Base-by-base conservation (phyloP, 2,797 vertebrate genomes). In the Coilia nasus region DNA sequence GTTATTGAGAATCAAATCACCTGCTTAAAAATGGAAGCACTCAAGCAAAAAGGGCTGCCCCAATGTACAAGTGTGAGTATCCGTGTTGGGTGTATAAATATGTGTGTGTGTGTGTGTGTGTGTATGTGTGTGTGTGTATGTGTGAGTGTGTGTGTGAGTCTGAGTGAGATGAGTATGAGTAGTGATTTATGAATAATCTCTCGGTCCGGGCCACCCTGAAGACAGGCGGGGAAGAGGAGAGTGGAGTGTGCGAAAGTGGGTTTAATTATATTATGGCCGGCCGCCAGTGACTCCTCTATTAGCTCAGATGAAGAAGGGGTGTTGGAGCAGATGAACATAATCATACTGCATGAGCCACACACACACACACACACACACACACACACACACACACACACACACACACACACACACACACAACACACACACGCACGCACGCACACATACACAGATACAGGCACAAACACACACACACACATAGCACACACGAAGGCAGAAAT, bases 381-480 rank as follows among this genome's bases (percentile, higher is more conserved):
- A 81, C 80, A 21, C 35, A 81, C 44, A 46, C 80, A 81, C 2
- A 46, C 80, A 81, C 35, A 81, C 80, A 46, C 80, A 81, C 6
- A 46, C 80, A 44, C 35, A 81, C 35, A 81, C 80, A 50, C 35
- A 1, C 80, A 81, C 80, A 50, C 80, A 46, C 80, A 81, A 41
- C 41, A 81, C 80, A 46, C 80, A n/a, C 80, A 81, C 28, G 60
- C 54, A 60, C 47, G 21, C 56, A 82, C 81, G n/a, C 81, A 60
- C 50, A 60, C 14, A 46, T 41, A 81, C 28, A 82, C 54, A 82
- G 23, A 35, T 15, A 82, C 56, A 41, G 50, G 41, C 50, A 60
- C 14, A 82, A n/a, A 57, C 50, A 56, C 81, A 82, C 81, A 71
- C n/a, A 83, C 83, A 83, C 23, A 83, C 82, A 67, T n/a, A n/a